These are phyloP conservation scores for Rhinichthys osculus DNA, from an alignment of 2,797 vertebrate species.

Conservation along the genomic window DNA sequence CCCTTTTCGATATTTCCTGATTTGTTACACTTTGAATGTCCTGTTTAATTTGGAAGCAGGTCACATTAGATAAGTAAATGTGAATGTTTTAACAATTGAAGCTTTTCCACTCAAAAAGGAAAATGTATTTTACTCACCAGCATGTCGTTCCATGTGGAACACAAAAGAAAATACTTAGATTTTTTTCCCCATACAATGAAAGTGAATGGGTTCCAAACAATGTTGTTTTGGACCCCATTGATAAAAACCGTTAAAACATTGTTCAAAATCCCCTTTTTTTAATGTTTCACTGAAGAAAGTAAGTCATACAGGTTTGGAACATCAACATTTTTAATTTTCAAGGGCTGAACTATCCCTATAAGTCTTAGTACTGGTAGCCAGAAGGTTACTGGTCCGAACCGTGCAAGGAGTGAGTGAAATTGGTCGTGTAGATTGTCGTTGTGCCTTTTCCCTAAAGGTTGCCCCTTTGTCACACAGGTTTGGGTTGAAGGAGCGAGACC, in stretches of 20 bases:
- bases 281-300: neutral
- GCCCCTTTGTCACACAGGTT: neutral
- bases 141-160: neutral
- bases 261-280: neutral
- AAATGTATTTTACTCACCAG: neutral
- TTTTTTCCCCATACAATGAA: neutral
- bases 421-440: neutral
- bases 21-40: neutral
- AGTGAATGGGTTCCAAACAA: neutral
- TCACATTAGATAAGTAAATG: neutral
- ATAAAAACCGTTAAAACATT: neutral
- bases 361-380: neutral
- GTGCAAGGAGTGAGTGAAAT: neutral
- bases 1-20: neutral
- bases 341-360: neutral
- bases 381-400: neutral
- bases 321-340: neutral
- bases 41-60: neutral
- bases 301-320: neutral
- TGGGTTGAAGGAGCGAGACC: neutral
- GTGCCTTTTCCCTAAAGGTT: slow-evolving; percentile 6
- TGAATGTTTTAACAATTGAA: neutral
- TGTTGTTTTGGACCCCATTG: neutral
- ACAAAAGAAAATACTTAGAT: neutral
- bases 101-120: neutral